Evolutionary conservation across 2,888 invertebrate species (phyloP).

Genomic region (Brenthis daphne): DNA sequence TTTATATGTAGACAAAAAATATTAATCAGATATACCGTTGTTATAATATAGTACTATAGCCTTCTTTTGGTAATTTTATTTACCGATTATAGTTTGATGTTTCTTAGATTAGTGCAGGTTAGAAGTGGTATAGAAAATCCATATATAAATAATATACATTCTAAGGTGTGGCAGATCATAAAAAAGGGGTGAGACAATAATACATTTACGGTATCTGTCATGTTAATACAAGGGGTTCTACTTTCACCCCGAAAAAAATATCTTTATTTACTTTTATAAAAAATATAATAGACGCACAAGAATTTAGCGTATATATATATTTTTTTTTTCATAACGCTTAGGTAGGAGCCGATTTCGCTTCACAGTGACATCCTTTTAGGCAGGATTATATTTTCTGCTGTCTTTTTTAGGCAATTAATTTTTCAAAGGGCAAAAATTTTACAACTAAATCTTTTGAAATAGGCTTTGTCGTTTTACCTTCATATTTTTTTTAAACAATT

Average conservation of each 20-base stretch:
- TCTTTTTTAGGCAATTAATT: slow-evolving; percentile 7
- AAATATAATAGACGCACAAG: not conserved
- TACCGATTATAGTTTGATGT: no score
- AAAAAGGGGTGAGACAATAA: no score
- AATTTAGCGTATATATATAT: not conserved
- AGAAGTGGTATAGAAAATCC: no score
- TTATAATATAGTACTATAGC: no score
- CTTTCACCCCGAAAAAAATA: not conserved
- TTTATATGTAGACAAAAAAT: no score
- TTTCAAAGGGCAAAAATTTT: slow-evolving; percentile 2
- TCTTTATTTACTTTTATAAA: not conserved
- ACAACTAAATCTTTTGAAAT: not conserved
- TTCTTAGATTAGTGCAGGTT: no score
- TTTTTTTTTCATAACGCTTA: not conserved
- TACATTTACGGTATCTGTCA: no score
- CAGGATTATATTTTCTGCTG: slow-evolving; percentile 1
- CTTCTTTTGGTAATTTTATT: no score
- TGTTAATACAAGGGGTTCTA: no score
- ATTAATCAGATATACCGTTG: no score
- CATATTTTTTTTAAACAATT: not conserved
- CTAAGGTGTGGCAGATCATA: no score
- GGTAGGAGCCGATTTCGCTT: not conserved
- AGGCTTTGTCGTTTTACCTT: not conserved
- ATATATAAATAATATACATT: no score
- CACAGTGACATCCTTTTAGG: not conserved